phyloP scores from a whole-genome alignment of 2,888 invertebrate genomes.

The Campoletis raptor region DNA sequence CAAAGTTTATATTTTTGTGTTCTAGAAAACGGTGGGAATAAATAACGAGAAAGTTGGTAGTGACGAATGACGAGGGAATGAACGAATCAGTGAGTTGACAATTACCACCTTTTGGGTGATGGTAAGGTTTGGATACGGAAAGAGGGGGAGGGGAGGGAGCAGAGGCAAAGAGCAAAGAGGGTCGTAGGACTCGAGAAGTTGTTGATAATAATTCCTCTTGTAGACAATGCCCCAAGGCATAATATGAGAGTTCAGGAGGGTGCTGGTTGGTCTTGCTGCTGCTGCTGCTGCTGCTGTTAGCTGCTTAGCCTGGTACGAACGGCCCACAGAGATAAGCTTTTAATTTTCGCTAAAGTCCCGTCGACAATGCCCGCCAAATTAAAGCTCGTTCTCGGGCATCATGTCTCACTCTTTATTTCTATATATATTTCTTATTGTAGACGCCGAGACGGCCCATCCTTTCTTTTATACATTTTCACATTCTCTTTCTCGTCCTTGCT shows the following conservation, averaged over 20 bases:
- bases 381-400: constrained; percentile 68
- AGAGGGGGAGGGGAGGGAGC: neutral
- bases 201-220: constrained; percentile 77
- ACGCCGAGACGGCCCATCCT: constrained; percentile 22
- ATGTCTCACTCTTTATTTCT: neutral
- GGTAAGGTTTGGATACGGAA: neutral
- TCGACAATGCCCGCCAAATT: constrained; percentile 79
- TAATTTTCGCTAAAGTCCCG: constrained; percentile 76
- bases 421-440: neutral
- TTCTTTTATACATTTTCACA: neutral
- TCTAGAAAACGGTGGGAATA: neutral
- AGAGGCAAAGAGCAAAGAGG: constrained; percentile 4
- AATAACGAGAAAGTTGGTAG: constrained; percentile 25
- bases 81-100: constrained; percentile 56
- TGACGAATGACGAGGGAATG: constrained; percentile 48
- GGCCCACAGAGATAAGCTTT: constrained; percentile 78
- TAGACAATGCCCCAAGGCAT: constrained; percentile 73
- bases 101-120: constrained; percentile 41
- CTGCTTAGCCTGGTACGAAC: constrained; percentile 58
- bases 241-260: constrained; percentile 43
- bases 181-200: constrained; percentile 57
- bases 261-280: constrained; percentile 54
- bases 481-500: neutral
- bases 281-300: constrained; percentile 19
- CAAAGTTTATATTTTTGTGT: neutral